Percentiles rank a stretch among this genome's conserved stretches.
These are phyloP conservation scores for Euphonia xanthogaster DNA, from an alignment of 2,797 vertebrate genomes.

Conservation along the genomic window DNA sequence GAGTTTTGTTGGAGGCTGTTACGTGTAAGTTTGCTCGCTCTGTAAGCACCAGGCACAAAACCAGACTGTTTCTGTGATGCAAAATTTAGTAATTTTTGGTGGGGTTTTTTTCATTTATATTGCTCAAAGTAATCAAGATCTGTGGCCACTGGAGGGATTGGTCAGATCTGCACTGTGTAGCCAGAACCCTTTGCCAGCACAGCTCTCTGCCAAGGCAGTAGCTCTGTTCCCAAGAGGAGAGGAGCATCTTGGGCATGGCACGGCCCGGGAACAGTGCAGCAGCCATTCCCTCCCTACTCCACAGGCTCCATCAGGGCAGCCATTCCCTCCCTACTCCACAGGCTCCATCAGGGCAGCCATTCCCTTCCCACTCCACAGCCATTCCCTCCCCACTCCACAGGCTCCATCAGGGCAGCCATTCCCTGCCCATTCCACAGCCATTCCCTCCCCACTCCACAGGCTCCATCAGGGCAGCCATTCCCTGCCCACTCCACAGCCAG, in stretches of 20 bases:
- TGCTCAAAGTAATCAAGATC: background rate
- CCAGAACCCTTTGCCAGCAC: background rate
- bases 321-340: background rate
- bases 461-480: background rate
- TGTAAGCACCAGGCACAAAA: background rate
- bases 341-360: background rate
- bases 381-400: background rate
- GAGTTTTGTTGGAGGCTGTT: background rate
- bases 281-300: background rate
- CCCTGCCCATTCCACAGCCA: background rate
- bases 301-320: too few species aligned
- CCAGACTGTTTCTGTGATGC: background rate
- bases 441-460: background rate
- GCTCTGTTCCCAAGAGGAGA: background rate
- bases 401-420: background rate
- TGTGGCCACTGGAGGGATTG: rapidly evolving
- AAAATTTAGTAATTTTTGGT: background rate
- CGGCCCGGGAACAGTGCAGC: background rate
- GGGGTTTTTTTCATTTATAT: background rate
- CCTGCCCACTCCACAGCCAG: background rate
- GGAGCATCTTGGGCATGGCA: rapidly evolving
- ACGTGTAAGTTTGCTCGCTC: rapidly evolving
- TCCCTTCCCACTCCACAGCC: background rate
- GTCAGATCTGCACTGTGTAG: rapidly evolving
- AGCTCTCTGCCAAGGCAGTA: background rate